Conservation (phyloP, 1,140 invertebrate genomes). For the Thaumetopoea pityocampa region DNA sequence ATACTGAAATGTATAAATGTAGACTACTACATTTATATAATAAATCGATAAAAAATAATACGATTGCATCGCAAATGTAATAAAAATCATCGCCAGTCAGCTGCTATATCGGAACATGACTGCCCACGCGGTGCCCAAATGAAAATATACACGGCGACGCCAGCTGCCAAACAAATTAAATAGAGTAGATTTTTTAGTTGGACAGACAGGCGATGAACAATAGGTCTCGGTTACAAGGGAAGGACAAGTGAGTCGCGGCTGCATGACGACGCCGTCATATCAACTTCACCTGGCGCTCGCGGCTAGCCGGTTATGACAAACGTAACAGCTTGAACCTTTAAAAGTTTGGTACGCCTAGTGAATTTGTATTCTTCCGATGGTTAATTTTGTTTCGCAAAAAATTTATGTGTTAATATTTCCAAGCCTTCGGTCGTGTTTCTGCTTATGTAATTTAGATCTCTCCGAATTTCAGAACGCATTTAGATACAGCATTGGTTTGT, state of each 20-base stretch:
- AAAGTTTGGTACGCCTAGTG: too few relatives aligned
- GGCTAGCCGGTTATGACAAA: too few relatives aligned
- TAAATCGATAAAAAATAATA: conserved; percentile 59
- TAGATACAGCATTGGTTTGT: too few relatives aligned
- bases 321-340: too few relatives aligned
- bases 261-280: not conserved
- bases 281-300: too few relatives aligned
- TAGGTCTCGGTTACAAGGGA: conserved; percentile 54
- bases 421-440: too few relatives aligned
- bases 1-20: conserved; percentile 3
- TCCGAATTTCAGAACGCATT: too few relatives aligned
- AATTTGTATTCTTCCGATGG: too few relatives aligned
- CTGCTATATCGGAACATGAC: conserved; percentile 45
- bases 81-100: conserved; percentile 62
- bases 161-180: conserved; percentile 67
- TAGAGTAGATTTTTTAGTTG: conserved; percentile 61
- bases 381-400: too few relatives aligned
- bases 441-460: too few relatives aligned
- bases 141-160: conserved; percentile 58
- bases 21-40: conserved; percentile 36
- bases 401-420: too few relatives aligned
- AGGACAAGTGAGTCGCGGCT: conserved; percentile 42
- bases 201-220: conserved; percentile 55
- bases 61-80: conserved; percentile 50
- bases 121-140: conserved; percentile 51